A percentile compares a stretch with the other conserved stretches of the same genome.
Conservation (phyloP, 2,797 vertebrate genomes). For the Chromobotia macracanthus region DNA sequence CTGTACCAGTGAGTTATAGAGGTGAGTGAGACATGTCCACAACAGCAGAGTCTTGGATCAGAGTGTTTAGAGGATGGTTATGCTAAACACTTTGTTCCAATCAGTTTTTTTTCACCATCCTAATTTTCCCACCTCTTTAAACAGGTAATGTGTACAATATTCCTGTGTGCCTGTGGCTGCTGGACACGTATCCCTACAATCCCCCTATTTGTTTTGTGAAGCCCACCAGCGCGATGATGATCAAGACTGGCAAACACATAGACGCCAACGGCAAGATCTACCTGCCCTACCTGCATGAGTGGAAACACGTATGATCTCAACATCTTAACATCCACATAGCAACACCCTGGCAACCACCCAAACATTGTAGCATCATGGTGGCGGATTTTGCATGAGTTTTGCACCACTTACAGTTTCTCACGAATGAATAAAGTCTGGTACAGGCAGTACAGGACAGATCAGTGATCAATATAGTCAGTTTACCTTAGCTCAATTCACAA, state of each 20-base stretch:
- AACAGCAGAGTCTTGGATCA: no score
- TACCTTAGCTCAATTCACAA: no score
- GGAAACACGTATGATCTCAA: constrained; percentile 90
- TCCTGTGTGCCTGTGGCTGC: constrained; percentile 94
- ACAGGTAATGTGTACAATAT: constrained; percentile 96
- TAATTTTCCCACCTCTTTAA: not conserved
- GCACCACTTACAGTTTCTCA: not conserved
- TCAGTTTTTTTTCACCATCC: no score
- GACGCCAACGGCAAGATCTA: constrained; percentile 98
- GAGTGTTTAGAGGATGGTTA: no score
- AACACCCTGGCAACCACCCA: not conserved
- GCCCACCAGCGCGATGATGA: constrained; percentile 98
- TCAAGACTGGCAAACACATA: constrained; percentile 97
- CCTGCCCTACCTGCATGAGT: constrained; percentile 96
- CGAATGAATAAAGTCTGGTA: not conserved
- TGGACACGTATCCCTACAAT: constrained; percentile 98
- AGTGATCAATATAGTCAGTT: no score
- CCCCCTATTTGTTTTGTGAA: constrained; percentile 99
- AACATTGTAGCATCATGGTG: not conserved
- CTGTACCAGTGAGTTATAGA: constrained; percentile 95
- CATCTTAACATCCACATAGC: not conserved
- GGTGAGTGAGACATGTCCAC: constrained; percentile 70
- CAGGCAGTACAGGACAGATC: no score
- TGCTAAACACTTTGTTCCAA: not conserved
- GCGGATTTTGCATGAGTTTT: no score